Base-by-base conservation (phyloP, 2,888 invertebrate species). In the Nymphalis c-album region DNA sequence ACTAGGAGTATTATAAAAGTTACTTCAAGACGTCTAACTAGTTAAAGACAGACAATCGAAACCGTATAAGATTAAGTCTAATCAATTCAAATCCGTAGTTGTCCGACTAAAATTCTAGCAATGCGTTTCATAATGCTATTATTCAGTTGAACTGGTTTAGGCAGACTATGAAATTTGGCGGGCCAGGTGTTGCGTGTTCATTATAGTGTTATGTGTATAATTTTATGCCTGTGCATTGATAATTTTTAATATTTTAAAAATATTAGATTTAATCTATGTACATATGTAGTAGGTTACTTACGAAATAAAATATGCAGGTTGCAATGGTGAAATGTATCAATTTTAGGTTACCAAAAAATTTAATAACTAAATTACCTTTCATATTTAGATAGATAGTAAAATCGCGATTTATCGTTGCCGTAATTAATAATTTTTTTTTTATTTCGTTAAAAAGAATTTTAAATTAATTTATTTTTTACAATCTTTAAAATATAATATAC, bases 121-220 rank as follows among this genome's bases (percentile, higher is more conserved):
- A 73, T 73, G 71, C 64, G 67, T 73, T 73, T 73, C 73, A 73
- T 72, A 73, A 73, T 63, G 67, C 63, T 71, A 73, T 73, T 74
- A 74, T 74, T 74, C 70, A 70, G 70, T 66, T 68, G 63, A 69
- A 73, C 73, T 71, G 72, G 73, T 73, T 71, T 65, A 46, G 55
- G 55, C 55, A 55, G 55, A 50, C 48, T 65, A 64, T 64, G 69
- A 67, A 71, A 69, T 71, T 72, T 60, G 67, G 71, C 70, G 47
- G 50, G 53, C 73, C 70, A 71, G 73, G 67, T 73, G 71, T 71
- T 73, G 69, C 69, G 68, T 70, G 70, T 48, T 53, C 57, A 48
- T 63, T 64, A 58, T 58, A 65, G 63, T 64, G 53, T 67, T 60
- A 48, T 46, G 58, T 61, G 60, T 63, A 50, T 59, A 18, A 17